Conservation (phyloP, 2,888 invertebrate genomes). For the Euplexia lucipara region DNA sequence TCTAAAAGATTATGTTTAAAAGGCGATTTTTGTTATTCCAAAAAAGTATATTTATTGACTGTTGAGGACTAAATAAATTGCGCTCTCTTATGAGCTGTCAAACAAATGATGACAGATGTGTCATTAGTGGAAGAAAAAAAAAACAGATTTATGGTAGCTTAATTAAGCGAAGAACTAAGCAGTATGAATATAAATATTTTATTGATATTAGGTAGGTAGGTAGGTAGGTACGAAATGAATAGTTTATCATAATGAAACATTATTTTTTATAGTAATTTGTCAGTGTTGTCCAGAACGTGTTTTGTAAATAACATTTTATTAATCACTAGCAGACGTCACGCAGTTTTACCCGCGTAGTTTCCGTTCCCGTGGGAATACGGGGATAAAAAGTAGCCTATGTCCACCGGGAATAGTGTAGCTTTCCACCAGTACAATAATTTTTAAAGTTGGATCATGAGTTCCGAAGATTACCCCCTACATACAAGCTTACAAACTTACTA, state of each 20-base stretch:
- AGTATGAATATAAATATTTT: slow-evolving; percentile 29
- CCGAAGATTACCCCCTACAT: too few species aligned
- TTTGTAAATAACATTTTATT: slow-evolving; percentile 27
- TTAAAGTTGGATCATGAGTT: too few species aligned
- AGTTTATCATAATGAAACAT: slow-evolving; percentile 13
- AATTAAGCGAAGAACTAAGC: slow-evolving; percentile 35
- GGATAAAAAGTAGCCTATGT: too few species aligned
- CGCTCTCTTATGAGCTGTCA: slow-evolving; percentile 34
- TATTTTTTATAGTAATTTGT: slow-evolving; percentile 12
- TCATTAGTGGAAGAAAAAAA: slow-evolving; percentile 13
- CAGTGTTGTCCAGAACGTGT: slow-evolving; percentile 14
- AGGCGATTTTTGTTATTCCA: slow-evolving; percentile 16
- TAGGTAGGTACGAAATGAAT: too few species aligned
- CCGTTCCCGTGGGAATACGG: too few species aligned
- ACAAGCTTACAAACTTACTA: too few species aligned
- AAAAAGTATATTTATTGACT: slow-evolving; percentile 34
- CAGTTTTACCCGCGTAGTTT: too few species aligned
- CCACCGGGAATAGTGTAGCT: too few species aligned
- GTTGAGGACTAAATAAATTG: slow-evolving; percentile 49
- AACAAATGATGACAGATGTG: slow-evolving; percentile 49
- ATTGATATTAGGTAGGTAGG: slow-evolving; percentile 24
- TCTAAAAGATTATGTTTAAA: slow-evolving; percentile 3
- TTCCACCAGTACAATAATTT: too few species aligned
- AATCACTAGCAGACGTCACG: too few species aligned
- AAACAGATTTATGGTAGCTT: slow-evolving; percentile 24